phyloP scores from a whole-genome alignment of 2,888 invertebrate species.

The Abrostola triplasia region DNA sequence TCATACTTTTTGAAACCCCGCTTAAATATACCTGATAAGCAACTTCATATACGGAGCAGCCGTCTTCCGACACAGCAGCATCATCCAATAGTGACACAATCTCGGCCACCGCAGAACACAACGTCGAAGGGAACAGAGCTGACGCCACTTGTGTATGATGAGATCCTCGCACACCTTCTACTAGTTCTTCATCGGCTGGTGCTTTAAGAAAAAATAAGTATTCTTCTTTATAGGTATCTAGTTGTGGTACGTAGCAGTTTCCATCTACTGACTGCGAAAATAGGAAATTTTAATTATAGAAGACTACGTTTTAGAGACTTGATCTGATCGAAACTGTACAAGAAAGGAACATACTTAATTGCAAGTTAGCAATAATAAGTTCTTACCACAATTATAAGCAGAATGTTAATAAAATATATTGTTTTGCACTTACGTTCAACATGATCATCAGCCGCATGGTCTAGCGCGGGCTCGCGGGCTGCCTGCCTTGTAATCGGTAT shows the following conservation, averaged over 20 bases:
- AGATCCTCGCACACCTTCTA: slow-evolving; percentile 91
- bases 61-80: slow-evolving; percentile 97
- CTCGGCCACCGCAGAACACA: slow-evolving; percentile 98
- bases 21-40: slow-evolving; percentile 93
- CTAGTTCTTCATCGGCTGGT: slow-evolving; percentile 89
- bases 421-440: slow-evolving; percentile 91
- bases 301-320: too few species aligned
- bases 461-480: slow-evolving; percentile 97
- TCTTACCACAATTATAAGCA: too few species aligned
- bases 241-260: not conserved
- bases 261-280: not conserved
- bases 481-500: slow-evolving; percentile 98
- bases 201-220: slow-evolving; percentile 56
- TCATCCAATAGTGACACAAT: slow-evolving; percentile 98
- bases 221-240: not conserved
- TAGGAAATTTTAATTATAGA: too few species aligned
- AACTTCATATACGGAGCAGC: slow-evolving; percentile 98
- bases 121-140: slow-evolving; percentile 98
- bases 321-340: too few species aligned
- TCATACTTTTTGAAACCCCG: not conserved
- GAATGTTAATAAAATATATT: not conserved
- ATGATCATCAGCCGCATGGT: slow-evolving; percentile 95
- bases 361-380: too few species aligned
- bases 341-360: too few species aligned
- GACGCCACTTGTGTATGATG: slow-evolving; percentile 97